Conservation (phyloP, 2,797 vertebrate genomes). For the Petrocephalus sullivani region DNA sequence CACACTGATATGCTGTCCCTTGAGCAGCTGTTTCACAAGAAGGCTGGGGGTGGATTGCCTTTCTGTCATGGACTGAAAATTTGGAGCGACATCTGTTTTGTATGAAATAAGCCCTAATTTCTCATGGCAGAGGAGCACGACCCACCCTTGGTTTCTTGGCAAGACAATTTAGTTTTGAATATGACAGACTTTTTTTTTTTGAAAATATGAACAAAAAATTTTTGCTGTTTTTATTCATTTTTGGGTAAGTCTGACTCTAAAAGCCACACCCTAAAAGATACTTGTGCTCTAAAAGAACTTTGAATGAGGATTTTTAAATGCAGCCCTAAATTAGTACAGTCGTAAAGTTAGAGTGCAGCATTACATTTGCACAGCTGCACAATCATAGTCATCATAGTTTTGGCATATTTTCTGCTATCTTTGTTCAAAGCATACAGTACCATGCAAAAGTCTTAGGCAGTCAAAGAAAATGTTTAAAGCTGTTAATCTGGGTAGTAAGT, state of each 20-base stretch:
- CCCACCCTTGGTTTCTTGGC: conserved; percentile 56
- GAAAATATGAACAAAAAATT: background rate
- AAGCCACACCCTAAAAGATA: background rate
- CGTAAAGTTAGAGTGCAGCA: background rate
- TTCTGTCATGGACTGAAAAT: conserved; percentile 42
- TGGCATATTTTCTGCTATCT: background rate
- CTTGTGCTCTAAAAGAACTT: background rate
- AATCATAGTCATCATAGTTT: background rate
- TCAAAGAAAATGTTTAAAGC: no score
- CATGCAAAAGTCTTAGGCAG: no score
- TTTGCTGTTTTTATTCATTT: background rate
- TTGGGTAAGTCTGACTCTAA: background rate
- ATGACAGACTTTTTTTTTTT: background rate
- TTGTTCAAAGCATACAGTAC: background rate
- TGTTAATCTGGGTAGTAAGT: no score
- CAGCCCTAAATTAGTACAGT: background rate
- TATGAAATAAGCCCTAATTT: conserved; percentile 59
- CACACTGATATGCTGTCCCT: background rate
- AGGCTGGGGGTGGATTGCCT: background rate
- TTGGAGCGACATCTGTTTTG: conserved; percentile 66
- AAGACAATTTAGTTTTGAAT: conserved; percentile 20
- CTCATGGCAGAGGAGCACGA: conserved; percentile 59
- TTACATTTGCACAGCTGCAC: background rate
- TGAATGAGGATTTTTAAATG: background rate
- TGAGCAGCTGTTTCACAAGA: background rate